Conservation (phyloP, 1,140 invertebrate genomes). For the Hydropsyche tenuis region DNA sequence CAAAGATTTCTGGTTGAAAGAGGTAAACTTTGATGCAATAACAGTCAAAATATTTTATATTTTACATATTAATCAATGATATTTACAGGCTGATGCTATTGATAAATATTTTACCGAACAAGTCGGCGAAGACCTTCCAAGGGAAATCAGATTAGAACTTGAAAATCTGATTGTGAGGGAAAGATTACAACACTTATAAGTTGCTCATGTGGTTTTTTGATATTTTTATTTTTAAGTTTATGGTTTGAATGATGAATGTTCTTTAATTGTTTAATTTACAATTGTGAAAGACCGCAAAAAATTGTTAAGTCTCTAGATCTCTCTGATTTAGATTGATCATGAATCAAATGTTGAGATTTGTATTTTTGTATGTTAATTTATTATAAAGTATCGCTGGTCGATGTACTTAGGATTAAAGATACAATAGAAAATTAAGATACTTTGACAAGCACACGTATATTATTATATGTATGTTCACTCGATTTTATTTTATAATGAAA, state of each 20-base stretch:
- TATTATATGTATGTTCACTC: no score
- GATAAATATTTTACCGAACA: slow-evolving; percentile 91
- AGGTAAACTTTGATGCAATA: slow-evolving; percentile 72
- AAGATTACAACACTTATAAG: slow-evolving; percentile 47
- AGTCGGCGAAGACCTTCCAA: slow-evolving; percentile 86
- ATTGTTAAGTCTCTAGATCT: no score
- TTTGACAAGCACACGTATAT: no score
- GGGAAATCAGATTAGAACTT: slow-evolving; percentile 77
- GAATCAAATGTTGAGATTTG: neutral
- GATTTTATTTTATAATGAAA: no score
- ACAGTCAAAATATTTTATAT: no score
- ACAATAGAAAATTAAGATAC: no score
- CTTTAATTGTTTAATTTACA: no score
- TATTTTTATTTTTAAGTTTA: no score
- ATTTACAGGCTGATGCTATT: slow-evolving; percentile 68
- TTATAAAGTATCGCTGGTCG: neutral
- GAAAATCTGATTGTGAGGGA: slow-evolving; percentile 73
- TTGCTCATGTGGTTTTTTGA: neutral
- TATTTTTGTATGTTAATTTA: neutral
- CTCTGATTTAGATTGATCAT: no score
- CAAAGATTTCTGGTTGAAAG: slow-evolving; percentile 91
- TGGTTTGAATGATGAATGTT: no score
- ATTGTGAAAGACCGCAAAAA: no score
- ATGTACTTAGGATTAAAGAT: neutral
- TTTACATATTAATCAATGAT: neutral